Evolutionary conservation across 2,113 vertebrate species (phyloP), one percentile per base, ranked within the genome.

Genomic region (Petroica traversi): DNA sequence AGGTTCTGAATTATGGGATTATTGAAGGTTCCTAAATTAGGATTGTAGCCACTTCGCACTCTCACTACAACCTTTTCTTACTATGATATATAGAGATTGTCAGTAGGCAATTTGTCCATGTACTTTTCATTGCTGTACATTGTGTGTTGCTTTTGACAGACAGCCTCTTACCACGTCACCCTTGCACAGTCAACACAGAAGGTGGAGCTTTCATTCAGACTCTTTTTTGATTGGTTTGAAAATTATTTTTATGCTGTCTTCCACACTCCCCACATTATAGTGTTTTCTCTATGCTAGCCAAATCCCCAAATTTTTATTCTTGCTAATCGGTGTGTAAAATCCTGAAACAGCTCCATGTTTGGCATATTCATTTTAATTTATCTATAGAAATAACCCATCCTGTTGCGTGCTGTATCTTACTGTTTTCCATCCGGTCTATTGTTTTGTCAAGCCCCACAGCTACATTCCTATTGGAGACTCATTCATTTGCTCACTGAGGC

Each of bases 1-100:
- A 73, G 33, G 49, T 82, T 79, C 71, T 93, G 82, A 73, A 90
- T 94, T 92, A 88, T 36, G 67, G 82, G 75, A 77, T 88, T 90
- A 80, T 54, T 18, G 5, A 85, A 63, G 54, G 78, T 66, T 46
- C 63, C 74, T 88, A 58, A 80, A 93, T 94, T 90, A 93, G 49
- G 79, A 88, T 64, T 31, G 41, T 31, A 76, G 54, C 71, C 55
- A 69, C 62, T 90, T 90, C 52, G 54, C 9, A 18, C 38, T 93
- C 78, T 80, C 33, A 76, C 71, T 54, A 0, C 24, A 46, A 71
- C 67, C 82, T 63, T 82, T 89, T 68, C 58, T 73, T 19, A 46
- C 68, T 58, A 2, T 34, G 36, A 88, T 34, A 22, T 69, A 8
- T 1, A 66, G 58, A 19, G 31, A 28, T 25, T 75, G 45, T n/a